phyloP scores from a whole-genome alignment of 2,113 vertebrate genomes.

The Seriola rivoliana region DNA sequence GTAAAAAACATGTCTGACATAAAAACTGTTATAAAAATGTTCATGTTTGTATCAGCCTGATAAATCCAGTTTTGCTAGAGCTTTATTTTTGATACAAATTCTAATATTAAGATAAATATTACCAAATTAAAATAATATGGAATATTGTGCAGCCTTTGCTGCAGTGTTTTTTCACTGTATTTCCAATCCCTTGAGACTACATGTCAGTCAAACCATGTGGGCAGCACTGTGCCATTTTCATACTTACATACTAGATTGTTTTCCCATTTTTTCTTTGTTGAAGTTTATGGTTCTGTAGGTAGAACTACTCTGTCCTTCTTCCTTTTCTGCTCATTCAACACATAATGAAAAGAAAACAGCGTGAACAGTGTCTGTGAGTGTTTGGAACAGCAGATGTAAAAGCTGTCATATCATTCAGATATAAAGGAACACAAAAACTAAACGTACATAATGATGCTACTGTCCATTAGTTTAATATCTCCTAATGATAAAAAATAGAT shows the following conservation, averaged over 20 bases:
- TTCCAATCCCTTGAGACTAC: conserved; percentile 3
- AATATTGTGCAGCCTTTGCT: not conserved
- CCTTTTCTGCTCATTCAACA: conserved; percentile 19
- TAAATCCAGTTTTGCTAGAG: too few species aligned
- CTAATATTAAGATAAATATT: not conserved
- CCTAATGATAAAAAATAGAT: not conserved
- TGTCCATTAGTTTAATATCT: not conserved
- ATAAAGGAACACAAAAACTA: not conserved
- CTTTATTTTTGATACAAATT: not conserved
- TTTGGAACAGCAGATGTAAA: not conserved
- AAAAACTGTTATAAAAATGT: too few species aligned
- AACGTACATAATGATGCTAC: not conserved
- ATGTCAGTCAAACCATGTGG: conserved; percentile 51
- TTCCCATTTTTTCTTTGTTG: conserved; percentile 24
- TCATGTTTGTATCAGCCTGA: too few species aligned
- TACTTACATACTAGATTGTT: not conserved
- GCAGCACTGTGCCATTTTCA: conserved; percentile 27
- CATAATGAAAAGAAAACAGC: conserved; percentile 14
- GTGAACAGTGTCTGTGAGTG: not conserved
- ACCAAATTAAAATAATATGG: too few species aligned
- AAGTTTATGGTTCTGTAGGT: conserved; percentile 36
- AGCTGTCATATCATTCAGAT: not conserved
- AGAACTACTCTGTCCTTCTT: conserved; percentile 19
- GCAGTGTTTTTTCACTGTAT: not conserved
- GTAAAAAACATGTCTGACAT: too few species aligned